phyloP scores from a whole-genome alignment of 2,888 invertebrate species.

The Phasia obesa region DNA sequence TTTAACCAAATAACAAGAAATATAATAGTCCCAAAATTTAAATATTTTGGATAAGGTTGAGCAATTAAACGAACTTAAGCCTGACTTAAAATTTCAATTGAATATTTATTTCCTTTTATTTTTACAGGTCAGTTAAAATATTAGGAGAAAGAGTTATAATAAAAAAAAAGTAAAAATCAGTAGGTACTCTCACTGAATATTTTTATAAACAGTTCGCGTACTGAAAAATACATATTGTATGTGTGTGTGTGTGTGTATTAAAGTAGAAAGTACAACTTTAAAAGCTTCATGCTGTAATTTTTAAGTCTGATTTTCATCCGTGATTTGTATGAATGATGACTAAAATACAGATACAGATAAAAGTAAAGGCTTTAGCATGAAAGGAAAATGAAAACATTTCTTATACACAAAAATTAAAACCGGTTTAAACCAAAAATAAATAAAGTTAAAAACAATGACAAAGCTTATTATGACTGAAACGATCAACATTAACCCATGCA shows the following conservation, averaged over 20 bases:
- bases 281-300: not conserved
- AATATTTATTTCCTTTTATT: too few species aligned
- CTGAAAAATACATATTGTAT: too few species aligned
- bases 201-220: too few species aligned
- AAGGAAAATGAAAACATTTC: slow-evolving; percentile 38
- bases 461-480: slow-evolving; percentile 34
- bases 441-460: slow-evolving; percentile 24
- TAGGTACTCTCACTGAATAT: too few species aligned
- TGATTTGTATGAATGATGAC: not conserved
- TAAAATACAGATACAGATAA: not conserved
- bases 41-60: not conserved
- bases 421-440: slow-evolving; percentile 14
- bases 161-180: too few species aligned
- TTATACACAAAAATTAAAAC: slow-evolving; percentile 29
- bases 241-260: too few species aligned
- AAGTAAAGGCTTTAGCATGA: slow-evolving; percentile 5
- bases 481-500: not conserved
- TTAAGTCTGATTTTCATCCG: not conserved
- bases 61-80: too few species aligned
- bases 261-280: not conserved
- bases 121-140: too few species aligned
- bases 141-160: too few species aligned
- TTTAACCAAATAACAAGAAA: not conserved
- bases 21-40: too few species aligned
- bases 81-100: not conserved